Percentiles rank a stretch among this genome's conserved stretches.
These are phyloP conservation scores for Phyllopteryx taeniolatus DNA, from an alignment of 2,113 vertebrate genomes.

Conservation along the genomic window DNA sequence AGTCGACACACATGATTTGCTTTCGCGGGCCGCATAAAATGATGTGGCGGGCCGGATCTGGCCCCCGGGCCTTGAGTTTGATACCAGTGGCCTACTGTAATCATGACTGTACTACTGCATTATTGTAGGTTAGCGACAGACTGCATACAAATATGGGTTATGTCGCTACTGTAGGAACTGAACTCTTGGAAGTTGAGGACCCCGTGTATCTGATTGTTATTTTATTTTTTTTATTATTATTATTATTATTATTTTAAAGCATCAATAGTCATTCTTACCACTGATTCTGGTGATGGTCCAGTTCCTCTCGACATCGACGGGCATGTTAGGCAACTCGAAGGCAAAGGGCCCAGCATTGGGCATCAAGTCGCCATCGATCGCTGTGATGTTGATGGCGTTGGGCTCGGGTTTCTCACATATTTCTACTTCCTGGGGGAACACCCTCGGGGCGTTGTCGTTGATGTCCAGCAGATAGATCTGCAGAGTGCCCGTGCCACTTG, in stretches of 20 bases:
- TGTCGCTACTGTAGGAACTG: not conserved
- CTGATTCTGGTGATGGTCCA: conserved; percentile 93
- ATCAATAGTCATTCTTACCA: conserved; percentile 68
- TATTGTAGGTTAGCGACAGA: not conserved
- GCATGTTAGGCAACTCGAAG: conserved; percentile 86
- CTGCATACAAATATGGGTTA: not conserved
- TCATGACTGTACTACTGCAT: not conserved
- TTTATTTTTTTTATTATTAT: no score
- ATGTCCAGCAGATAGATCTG: conserved; percentile 92
- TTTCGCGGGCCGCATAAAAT: no score
- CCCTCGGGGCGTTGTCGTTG: conserved; percentile 94
- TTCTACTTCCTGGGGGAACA: conserved; percentile 88
- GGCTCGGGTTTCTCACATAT: conserved; percentile 91
- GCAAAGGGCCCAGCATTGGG: conserved; percentile 94
- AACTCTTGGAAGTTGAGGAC: not conserved
- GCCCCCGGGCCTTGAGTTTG: no score
- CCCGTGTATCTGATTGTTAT: no score
- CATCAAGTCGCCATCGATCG: conserved; percentile 88
- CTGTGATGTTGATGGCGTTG: conserved; percentile 95
- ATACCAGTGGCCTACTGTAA: no score
- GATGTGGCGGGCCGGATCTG: no score
- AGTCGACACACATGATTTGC: no score
- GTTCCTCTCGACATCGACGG: conserved; percentile 84
- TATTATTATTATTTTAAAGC: not conserved
- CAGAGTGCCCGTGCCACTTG: conserved; percentile 92